phyloP scores from a whole-genome alignment of 1,140 invertebrate species.

The Sycophaga agraensis region DNA sequence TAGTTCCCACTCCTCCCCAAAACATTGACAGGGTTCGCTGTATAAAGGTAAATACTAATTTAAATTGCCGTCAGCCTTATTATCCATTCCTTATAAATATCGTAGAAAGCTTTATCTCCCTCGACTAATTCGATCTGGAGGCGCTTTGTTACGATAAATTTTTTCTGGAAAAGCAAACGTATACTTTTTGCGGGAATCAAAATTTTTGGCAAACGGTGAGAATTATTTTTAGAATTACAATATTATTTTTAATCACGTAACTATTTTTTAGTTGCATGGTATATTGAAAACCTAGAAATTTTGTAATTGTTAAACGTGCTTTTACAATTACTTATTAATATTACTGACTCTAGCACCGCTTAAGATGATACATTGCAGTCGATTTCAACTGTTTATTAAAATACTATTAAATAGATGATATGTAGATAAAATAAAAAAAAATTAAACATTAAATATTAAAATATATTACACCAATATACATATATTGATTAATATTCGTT shows the following conservation, averaged over 20 bases:
- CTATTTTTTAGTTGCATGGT: conserved; percentile 2
- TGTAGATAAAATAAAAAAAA: neutral
- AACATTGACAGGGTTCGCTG: conserved; percentile 51
- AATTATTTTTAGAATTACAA: neutral
- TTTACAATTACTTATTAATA: conserved; percentile 5
- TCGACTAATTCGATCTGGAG: conserved; percentile 12
- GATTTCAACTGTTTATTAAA: neutral
- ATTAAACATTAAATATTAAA: too few species aligned
- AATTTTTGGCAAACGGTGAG: neutral
- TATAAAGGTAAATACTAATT: conserved; percentile 54
- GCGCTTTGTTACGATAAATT: neutral
- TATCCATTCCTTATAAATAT: neutral
- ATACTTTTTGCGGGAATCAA: neutral
- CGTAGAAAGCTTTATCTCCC: conserved; percentile 4
- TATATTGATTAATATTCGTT: too few species aligned
- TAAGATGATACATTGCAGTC: neutral
- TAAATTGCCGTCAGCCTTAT: conserved; percentile 13
- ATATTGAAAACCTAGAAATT: neutral
- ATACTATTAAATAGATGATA: neutral
- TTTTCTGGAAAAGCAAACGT: neutral
- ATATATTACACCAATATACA: too few species aligned
- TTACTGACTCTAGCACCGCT: neutral
- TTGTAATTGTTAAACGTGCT: neutral
- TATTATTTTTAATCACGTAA: neutral
- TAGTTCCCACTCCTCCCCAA: conserved; percentile 51